Percentiles rank a stretch among this genome's conserved stretches.
phyloP scores from a whole-genome alignment of 2,797 vertebrate genomes.

The Emys orbicularis region DNA sequence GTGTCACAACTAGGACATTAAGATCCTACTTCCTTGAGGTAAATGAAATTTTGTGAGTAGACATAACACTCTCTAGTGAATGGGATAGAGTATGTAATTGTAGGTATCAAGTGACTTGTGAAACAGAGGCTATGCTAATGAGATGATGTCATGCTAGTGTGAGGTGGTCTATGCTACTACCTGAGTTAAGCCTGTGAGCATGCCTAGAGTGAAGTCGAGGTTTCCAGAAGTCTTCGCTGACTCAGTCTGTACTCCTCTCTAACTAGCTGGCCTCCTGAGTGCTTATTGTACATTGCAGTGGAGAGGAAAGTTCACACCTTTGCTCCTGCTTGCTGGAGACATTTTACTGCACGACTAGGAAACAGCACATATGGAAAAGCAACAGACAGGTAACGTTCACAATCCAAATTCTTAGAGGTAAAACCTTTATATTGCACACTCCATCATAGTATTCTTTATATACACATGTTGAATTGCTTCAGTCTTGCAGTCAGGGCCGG shows the following conservation, averaged over 20 bases:
- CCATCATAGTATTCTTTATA: neutral
- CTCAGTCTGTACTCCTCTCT: neutral
- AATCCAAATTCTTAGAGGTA: neutral
- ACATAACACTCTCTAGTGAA: neutral
- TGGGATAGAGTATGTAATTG: too few relatives aligned
- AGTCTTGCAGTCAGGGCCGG: neutral
- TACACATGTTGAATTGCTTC: neutral
- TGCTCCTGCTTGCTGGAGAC: neutral
- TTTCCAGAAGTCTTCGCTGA: neutral
- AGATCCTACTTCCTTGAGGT: neutral
- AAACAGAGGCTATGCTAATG: neutral
- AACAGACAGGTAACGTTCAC: neutral
- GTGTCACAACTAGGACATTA: neutral
- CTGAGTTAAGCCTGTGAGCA: neutral
- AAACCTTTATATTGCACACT: neutral
- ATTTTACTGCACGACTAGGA: neutral
- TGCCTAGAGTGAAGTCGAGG: neutral
- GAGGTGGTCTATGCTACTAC: too few relatives aligned
- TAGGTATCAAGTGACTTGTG: neutral
- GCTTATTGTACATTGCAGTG: neutral
- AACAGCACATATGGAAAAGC: neutral
- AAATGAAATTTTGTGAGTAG: neutral
- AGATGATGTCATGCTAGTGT: neutral
- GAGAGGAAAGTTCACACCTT: neutral
- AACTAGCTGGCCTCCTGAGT: neutral